Percentiles rank a stretch among this genome's conserved stretches.
phyloP scores from a whole-genome alignment of 2,113 vertebrate genomes.

The Alouatta palliata region DNA sequence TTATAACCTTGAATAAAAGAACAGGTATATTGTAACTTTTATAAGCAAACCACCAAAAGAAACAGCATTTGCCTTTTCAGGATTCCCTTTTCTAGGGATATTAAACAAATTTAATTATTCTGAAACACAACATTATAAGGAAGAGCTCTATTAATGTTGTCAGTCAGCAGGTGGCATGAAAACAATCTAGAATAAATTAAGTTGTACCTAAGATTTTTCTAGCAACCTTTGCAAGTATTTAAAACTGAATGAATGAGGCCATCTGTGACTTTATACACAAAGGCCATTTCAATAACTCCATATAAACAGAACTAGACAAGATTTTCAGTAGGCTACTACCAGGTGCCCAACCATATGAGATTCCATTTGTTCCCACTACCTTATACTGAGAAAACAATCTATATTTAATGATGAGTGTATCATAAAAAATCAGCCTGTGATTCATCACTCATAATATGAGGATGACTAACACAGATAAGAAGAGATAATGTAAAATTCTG shows the following conservation, averaged over 20 bases:
- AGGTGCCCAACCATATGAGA: neutral
- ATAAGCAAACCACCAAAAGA: neutral
- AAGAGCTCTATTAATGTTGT: neutral
- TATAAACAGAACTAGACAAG: neutral
- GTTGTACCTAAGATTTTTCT: neutral
- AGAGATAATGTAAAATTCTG: neutral
- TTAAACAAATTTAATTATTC: neutral
- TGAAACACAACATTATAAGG: neutral
- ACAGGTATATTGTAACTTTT: neutral
- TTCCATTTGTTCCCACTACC: neutral
- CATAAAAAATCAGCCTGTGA: neutral
- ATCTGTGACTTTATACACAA: neutral
- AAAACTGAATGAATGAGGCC: neutral
- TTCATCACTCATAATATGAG: neutral
- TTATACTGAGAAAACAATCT: neutral
- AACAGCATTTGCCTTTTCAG: neutral
- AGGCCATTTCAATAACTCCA: neutral
- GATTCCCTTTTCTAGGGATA: neutral
- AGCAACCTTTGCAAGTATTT: neutral
- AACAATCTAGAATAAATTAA: neutral
- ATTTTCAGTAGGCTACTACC: neutral
- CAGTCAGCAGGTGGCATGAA: neutral
- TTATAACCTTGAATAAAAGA: neutral
- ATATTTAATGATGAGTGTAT: neutral
- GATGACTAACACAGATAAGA: neutral